phyloP scores from a whole-genome alignment of 2,113 vertebrate genomes.

The Nematolebias whitei region DNA sequence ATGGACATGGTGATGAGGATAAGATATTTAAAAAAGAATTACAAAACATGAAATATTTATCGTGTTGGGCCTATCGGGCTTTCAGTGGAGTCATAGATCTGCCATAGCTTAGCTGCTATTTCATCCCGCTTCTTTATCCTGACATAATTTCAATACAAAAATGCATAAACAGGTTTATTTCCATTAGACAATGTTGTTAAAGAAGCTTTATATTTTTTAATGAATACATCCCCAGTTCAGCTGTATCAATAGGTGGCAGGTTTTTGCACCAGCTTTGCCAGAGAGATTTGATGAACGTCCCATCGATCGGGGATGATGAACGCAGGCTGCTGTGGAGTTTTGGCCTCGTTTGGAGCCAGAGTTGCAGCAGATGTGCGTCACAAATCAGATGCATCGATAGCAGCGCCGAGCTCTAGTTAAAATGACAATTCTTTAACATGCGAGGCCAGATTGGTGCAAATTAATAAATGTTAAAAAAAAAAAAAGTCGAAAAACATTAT shows the following conservation, averaged over 20 bases:
- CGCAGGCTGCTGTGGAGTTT: constrained; percentile 24
- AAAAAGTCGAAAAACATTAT: too few species aligned
- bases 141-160: constrained; percentile 2
- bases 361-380: not conserved
- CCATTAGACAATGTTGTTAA: too few species aligned
- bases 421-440: constrained; percentile 1
- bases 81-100: constrained; percentile 20
- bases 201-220: too few species aligned
- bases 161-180: not conserved
- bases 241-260: constrained; percentile 4
- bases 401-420: constrained; percentile 24
- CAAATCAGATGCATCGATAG: not conserved
- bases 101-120: constrained; percentile 32
- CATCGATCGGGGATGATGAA: not conserved
- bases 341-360: constrained; percentile 1
- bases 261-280: constrained; percentile 9
- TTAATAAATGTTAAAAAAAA: not conserved
- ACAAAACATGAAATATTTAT: not conserved
- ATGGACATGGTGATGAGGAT: constrained; percentile 10
- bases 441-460: not conserved
- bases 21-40: not conserved
- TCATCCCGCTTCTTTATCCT: constrained; percentile 20
- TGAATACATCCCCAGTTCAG: too few species aligned
- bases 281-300: not conserved
- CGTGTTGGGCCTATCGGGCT: constrained; percentile 7